Evolutionary conservation across 2,888 invertebrate species (phyloP).

Genomic region (Anagyrus pseudococci): DNA sequence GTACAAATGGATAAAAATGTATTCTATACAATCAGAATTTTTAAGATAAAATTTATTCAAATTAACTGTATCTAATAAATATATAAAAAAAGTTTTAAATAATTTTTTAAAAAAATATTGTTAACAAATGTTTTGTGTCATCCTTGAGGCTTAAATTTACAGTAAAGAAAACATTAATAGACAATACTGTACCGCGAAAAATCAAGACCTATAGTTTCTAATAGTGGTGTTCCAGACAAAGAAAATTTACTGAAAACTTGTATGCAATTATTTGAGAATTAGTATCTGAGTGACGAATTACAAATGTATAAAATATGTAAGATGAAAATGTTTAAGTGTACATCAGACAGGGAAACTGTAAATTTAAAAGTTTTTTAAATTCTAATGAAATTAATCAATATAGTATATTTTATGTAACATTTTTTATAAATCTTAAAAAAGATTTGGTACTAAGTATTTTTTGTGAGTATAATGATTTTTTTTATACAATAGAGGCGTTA

Average conservation of each 20-base stretch:
- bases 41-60: slow-evolving; percentile 6
- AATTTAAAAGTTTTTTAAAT: slow-evolving; percentile 16
- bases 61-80: slow-evolving; percentile 8
- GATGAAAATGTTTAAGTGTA: slow-evolving; percentile 11
- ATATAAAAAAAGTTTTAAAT: slow-evolving; percentile 7
- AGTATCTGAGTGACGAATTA: slow-evolving; percentile 39
- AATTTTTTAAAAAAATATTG: not conserved
- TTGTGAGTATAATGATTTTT: slow-evolving; percentile 7
- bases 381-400: slow-evolving; percentile 4
- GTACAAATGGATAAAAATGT: slow-evolving; percentile 6
- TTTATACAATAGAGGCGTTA: slow-evolving; percentile 17
- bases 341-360: not conserved
- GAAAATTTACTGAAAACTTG: slow-evolving; percentile 36
- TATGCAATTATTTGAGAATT: slow-evolving; percentile 45
- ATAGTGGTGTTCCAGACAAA: slow-evolving; percentile 37
- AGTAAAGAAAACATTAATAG: slow-evolving; percentile 49
- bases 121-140: slow-evolving; percentile 27
- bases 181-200: slow-evolving; percentile 52
- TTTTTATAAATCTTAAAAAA: slow-evolving; percentile 12
- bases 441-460: slow-evolving; percentile 20
- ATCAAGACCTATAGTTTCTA: slow-evolving; percentile 36
- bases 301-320: slow-evolving; percentile 33
- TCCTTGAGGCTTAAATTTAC: slow-evolving; percentile 29
- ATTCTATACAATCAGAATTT: not conserved
- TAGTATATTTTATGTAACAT: slow-evolving; percentile 23